These are phyloP conservation scores for Bugulina stolonifera DNA, from an alignment of 2,888 invertebrate species.

Conservation along the genomic window DNA sequence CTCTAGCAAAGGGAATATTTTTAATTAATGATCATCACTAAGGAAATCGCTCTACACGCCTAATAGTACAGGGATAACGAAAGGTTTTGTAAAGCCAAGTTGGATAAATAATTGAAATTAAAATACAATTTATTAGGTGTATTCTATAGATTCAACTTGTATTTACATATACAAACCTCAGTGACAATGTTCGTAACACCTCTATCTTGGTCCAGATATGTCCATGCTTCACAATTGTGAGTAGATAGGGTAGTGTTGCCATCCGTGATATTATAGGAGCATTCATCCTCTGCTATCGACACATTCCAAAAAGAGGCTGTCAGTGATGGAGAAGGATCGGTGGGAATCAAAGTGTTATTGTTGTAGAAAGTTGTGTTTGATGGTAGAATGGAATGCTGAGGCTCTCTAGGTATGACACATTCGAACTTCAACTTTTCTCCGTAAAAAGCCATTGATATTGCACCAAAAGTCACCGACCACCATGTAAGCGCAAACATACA, in stretches of 20 bases:
- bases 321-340: no score
- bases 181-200: background rate
- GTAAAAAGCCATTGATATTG: slow-evolving; percentile 15
- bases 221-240: background rate
- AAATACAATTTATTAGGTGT: no score
- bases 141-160: no score
- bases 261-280: background rate
- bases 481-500: slow-evolving; percentile 12
- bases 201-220: background rate
- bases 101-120: no score
- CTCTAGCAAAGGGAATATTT: no score
- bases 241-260: background rate
- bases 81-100: background rate
- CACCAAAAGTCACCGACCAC: background rate
- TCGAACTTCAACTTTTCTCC: background rate
- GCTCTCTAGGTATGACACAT: background rate
- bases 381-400: background rate
- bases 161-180: slow-evolving; percentile 24
- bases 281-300: background rate
- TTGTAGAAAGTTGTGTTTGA: background rate
- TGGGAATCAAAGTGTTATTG: background rate
- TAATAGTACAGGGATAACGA: background rate
- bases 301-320: background rate
- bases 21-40: no score
- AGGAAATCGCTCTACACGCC: no score